Percentiles rank a stretch among this genome's conserved stretches.
These are phyloP conservation scores for Bombus ignitus DNA, from an alignment of 1,140 invertebrate genomes.

Conservation along the genomic window DNA sequence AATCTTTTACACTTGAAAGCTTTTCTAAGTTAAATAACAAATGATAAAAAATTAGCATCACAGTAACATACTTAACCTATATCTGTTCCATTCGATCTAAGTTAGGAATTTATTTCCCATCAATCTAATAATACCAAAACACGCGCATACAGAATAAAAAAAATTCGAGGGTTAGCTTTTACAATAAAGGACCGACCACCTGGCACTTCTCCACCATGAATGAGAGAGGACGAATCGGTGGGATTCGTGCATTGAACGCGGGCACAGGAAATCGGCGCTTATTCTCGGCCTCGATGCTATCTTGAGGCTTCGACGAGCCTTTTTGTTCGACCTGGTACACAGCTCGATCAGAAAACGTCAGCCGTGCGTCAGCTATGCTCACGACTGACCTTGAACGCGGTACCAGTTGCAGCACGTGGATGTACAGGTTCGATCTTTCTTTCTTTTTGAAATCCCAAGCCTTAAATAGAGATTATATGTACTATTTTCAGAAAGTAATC, in stretches of 20 bases:
- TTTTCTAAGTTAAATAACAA: background rate
- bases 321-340: constrained; percentile 28
- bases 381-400: constrained; percentile 37
- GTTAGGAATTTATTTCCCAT: background rate
- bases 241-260: background rate
- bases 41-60: background rate
- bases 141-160: too few species aligned
- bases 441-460: background rate
- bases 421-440: background rate
- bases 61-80: background rate
- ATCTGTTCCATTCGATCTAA: background rate
- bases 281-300: constrained; percentile 51
- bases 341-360: constrained; percentile 33
- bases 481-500: constrained; percentile 12
- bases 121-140: background rate
- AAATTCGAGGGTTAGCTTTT: background rate
- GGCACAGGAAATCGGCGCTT: constrained; percentile 47
- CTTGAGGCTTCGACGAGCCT: background rate
- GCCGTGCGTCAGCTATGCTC: constrained; percentile 28
- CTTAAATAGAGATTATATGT: constrained; percentile 34
- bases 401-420: constrained; percentile 44
- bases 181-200: constrained; percentile 11
- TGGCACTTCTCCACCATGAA: constrained; percentile 29
- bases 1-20: background rate
- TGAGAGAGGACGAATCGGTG: constrained; percentile 15